phyloP scores from a whole-genome alignment of 2,113 vertebrate genomes.

The Neodontobutis hainanensis region DNA sequence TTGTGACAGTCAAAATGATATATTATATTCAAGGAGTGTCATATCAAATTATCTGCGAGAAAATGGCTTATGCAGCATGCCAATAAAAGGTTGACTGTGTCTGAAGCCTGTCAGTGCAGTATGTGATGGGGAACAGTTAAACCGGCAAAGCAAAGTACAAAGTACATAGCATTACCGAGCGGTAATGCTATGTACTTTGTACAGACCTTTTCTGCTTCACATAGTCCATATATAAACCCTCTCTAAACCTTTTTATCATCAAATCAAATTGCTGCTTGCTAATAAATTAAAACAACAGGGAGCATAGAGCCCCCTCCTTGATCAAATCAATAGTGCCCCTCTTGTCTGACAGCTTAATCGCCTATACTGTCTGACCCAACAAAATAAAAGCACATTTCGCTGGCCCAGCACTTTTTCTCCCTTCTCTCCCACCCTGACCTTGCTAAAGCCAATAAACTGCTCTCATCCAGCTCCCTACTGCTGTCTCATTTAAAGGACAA shows the following conservation, averaged over 20 bases:
- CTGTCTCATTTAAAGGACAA: slow-evolving; percentile 52
- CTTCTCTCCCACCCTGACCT: slow-evolving; percentile 62
- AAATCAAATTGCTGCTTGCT: slow-evolving; percentile 56
- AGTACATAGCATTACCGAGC: too few species aligned
- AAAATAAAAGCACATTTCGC: slow-evolving; percentile 73
- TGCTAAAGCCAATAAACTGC: slow-evolving; percentile 70
- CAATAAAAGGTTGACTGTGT: slow-evolving; percentile 45
- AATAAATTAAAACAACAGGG: slow-evolving; percentile 71
- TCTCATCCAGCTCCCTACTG: slow-evolving; percentile 3
- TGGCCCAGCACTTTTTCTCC: slow-evolving; percentile 58
- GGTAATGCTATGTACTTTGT: neutral
- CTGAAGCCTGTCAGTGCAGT: slow-evolving; percentile 38
- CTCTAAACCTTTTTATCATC: slow-evolving; percentile 46
- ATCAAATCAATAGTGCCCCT: slow-evolving; percentile 69
- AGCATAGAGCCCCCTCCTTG: slow-evolving; percentile 20
- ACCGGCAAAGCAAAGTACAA: too few species aligned
- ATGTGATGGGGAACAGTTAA: slow-evolving; percentile 29
- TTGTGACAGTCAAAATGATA: slow-evolving; percentile 62
- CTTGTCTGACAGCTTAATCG: slow-evolving; percentile 73
- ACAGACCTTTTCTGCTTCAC: too few species aligned
- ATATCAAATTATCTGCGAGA: slow-evolving; percentile 62
- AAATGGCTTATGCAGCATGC: slow-evolving; percentile 42
- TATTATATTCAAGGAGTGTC: slow-evolving; percentile 58
- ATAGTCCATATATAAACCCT: neutral
- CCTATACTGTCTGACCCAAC: slow-evolving; percentile 65